Conservation (phyloP, 2,113 vertebrate species). For the Phalacrocorax pelagicus region DNA sequence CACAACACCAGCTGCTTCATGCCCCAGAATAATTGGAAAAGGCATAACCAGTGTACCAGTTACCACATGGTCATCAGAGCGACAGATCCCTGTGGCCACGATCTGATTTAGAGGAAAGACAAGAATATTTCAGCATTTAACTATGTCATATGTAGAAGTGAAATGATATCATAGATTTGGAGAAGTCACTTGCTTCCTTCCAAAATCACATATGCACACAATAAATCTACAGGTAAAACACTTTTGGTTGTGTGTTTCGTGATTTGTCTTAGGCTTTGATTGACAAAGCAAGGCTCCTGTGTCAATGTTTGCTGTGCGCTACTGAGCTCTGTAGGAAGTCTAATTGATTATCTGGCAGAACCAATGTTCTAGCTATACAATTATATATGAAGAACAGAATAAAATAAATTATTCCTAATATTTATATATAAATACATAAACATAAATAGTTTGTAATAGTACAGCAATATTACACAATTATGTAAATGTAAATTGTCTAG, state of each 20-base stretch:
- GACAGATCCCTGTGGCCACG: constrained; percentile 85
- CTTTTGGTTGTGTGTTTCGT: background rate
- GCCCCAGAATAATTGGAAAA: constrained; percentile 87
- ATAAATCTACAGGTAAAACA: background rate
- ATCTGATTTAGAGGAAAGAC: constrained; percentile 59
- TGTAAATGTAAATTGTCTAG: background rate
- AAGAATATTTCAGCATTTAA: background rate
- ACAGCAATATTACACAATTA: background rate
- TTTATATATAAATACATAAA: background rate
- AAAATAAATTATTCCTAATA: background rate
- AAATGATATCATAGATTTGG: background rate
- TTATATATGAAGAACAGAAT: background rate
- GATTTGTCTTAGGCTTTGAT: background rate
- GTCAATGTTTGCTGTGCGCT: background rate
- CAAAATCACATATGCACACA: background rate
- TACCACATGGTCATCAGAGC: constrained; percentile 81
- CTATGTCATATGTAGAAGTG: fast-evolving
- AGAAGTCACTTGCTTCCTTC: background rate
- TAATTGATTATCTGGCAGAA: background rate
- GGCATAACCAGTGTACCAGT: constrained; percentile 66
- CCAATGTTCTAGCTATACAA: background rate
- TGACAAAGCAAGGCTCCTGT: background rate
- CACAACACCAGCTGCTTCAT: constrained; percentile 85
- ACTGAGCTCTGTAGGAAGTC: background rate
- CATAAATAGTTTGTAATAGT: background rate